Conservation (phyloP, 2,888 invertebrate genomes). For the Cheiracanthium punctorium region DNA sequence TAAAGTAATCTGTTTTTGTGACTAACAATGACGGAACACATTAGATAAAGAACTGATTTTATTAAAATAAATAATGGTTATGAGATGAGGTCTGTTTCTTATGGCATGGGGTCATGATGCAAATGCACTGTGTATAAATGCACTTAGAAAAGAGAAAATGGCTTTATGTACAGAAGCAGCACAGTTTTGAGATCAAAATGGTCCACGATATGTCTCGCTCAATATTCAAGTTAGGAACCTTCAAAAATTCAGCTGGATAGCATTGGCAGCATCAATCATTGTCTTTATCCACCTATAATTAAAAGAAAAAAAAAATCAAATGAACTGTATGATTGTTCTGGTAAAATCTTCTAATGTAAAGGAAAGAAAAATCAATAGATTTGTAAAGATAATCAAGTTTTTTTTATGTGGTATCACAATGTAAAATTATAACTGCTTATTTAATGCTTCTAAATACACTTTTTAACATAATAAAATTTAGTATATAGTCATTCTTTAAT, state of each 20-base stretch:
- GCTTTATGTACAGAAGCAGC: slow-evolving; percentile 56
- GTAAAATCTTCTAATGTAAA: no score
- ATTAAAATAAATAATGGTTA: slow-evolving; percentile 8
- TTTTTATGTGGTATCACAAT: no score
- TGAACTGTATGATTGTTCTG: no score
- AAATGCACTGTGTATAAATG: background rate
- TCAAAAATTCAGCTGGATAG: background rate
- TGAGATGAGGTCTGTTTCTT: background rate
- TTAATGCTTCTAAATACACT: no score
- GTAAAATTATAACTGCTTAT: no score
- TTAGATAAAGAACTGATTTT: background rate
- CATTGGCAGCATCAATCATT: background rate
- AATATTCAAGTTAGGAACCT: slow-evolving; percentile 47
- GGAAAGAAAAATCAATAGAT: no score
- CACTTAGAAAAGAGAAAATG: background rate
- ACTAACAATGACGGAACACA: background rate
- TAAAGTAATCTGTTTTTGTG: no score
- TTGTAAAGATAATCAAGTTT: no score
- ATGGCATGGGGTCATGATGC: background rate
- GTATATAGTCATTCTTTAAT: no score
- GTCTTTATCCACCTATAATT: background rate
- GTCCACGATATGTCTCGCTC: slow-evolving; percentile 29
- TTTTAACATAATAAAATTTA: no score
- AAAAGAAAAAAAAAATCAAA: background rate
- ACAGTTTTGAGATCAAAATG: slow-evolving; percentile 25